Conservation (phyloP, 2,113 vertebrate genomes). For the Crotalus helleri region DNA sequence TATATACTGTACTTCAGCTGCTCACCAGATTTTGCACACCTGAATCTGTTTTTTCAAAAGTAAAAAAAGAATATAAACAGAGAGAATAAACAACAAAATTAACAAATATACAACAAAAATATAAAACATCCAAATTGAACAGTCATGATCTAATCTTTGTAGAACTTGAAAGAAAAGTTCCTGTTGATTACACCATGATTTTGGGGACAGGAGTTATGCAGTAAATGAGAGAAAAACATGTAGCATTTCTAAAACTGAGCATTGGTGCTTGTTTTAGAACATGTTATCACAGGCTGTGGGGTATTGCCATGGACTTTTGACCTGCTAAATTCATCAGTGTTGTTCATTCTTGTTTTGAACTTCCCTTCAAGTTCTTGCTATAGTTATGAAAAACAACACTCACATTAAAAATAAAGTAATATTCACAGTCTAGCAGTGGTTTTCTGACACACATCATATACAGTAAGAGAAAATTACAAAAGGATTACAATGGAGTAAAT, state of each 20-base stretch:
- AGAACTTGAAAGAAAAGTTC: background rate
- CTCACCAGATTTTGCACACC: background rate
- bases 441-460: background rate
- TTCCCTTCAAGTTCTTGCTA: background rate
- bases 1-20: background rate
- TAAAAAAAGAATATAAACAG: background rate
- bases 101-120: background rate
- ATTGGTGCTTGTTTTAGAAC: constrained; percentile 3
- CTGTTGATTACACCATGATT: background rate
- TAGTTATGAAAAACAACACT: background rate
- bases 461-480: background rate
- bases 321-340: background rate
- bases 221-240: background rate
- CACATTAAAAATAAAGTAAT: background rate
- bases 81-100: background rate
- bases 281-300: background rate
- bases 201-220: background rate
- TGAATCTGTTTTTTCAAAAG: background rate
- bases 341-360: background rate
- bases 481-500: background rate
- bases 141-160: background rate
- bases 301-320: constrained; percentile 16
- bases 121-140: background rate
- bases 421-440: background rate
- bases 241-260: background rate